These are phyloP conservation scores for Luffia ferchaultella DNA, from an alignment of 2,888 invertebrate genomes.

Conservation along the genomic window DNA sequence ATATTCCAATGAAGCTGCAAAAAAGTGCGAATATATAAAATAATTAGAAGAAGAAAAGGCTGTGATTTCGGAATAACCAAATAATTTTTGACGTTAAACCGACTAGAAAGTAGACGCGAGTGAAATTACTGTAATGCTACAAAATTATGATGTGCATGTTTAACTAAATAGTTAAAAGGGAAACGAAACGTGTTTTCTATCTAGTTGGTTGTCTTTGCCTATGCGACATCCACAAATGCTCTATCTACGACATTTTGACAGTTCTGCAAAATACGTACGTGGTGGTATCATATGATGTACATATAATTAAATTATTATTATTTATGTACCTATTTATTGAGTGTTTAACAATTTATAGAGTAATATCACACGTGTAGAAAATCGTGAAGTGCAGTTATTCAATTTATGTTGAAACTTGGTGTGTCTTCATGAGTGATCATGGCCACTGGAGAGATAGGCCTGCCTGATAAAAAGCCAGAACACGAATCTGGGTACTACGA, in stretches of 20 bases:
- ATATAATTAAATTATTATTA: too few relatives aligned
- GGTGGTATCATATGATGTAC: too few relatives aligned
- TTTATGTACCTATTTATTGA: too few relatives aligned
- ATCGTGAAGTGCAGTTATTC: too few relatives aligned
- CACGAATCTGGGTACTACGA: constrained; percentile 89
- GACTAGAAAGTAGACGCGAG: constrained; percentile 40
- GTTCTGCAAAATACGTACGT: background rate
- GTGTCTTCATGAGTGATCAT: constrained; percentile 44
- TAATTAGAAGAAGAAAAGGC: constrained; percentile 14
- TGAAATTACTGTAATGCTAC: constrained; percentile 15
- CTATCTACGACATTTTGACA: constrained; percentile 30
- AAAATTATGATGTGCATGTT: constrained; percentile 4
- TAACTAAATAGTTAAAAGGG: constrained; percentile 24
- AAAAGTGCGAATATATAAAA: background rate
- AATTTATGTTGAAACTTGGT: constrained; percentile 19
- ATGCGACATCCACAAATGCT: constrained; percentile 16
- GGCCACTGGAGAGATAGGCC: constrained; percentile 66
- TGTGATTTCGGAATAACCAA: constrained; percentile 32
- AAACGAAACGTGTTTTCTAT: constrained; percentile 25
- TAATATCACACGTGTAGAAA: too few relatives aligned
- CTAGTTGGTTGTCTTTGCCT: constrained; percentile 17
- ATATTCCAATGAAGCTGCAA: background rate
- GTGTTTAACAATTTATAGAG: too few relatives aligned
- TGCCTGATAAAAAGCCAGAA: constrained; percentile 71
- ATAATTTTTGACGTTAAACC: constrained; percentile 38